Evolutionary conservation across 92 coral and sea anemone genomes (phyloP).

Genomic region (Chrysogorgia sp.): DNA sequence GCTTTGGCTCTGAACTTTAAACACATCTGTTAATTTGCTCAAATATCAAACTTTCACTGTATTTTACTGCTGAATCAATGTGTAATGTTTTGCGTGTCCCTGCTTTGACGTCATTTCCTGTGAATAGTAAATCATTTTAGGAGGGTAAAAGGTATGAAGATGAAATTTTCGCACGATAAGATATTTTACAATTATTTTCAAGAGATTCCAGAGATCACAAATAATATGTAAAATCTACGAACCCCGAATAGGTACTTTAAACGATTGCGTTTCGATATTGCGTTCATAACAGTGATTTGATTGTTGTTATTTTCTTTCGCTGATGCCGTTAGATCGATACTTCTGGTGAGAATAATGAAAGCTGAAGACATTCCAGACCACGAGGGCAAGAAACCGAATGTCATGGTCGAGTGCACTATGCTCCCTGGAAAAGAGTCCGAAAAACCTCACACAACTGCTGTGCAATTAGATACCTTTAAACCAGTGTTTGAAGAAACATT

Average conservation of each 20-base stretch:
- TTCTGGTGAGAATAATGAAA: conserved; percentile 79
- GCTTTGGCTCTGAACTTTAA: too few species aligned
- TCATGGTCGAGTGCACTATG: conserved; percentile 74
- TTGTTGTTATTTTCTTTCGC: not conserved
- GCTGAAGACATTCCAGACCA: conserved; percentile 91
- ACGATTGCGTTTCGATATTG: not conserved
- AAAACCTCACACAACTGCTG: conserved; percentile 70
- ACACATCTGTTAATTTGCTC: too few species aligned
- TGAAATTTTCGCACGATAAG: too few species aligned
- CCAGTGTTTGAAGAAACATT: conserved; percentile 79
- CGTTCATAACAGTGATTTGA: too few species aligned
- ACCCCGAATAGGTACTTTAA: not conserved
- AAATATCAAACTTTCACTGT: not conserved
- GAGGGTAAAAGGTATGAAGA: too few species aligned
- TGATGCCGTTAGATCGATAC: conserved; percentile 51
- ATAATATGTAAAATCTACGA: too few species aligned
- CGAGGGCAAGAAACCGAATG: conserved; percentile 85
- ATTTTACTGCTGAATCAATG: too few species aligned
- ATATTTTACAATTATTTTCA: too few species aligned
- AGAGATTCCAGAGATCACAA: too few species aligned
- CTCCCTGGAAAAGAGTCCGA: conserved; percentile 71
- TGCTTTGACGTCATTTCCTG: too few species aligned
- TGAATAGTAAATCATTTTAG: too few species aligned
- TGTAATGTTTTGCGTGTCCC: too few species aligned
- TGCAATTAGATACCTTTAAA: conserved; percentile 81